A percentile compares a stretch with the other conserved stretches of the same genome.
Evolutionary conservation across 2,797 vertebrate genomes (phyloP).

Genomic region (Artibeus jamaicensis): DNA sequence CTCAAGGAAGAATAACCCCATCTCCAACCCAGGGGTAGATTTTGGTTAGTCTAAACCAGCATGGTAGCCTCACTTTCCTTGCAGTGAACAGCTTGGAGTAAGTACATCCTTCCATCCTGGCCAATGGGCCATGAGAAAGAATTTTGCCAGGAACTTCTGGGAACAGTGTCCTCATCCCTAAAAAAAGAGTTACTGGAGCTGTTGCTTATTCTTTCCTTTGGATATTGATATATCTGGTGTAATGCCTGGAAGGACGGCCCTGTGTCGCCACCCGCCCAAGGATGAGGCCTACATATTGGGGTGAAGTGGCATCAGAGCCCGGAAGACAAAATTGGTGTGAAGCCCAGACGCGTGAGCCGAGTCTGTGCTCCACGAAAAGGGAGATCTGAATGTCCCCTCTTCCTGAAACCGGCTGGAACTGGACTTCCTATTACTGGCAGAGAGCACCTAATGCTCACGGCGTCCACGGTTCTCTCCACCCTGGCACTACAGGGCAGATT

Average conservation of each 20-base stretch:
- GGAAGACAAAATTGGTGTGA: not conserved
- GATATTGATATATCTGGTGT: not conserved
- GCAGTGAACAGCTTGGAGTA: not conserved
- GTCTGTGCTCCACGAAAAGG: not conserved
- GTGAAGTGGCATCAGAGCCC: not conserved
- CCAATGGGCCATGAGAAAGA: not conserved
- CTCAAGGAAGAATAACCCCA: not conserved
- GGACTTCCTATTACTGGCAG: not conserved
- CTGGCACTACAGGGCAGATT: not conserved
- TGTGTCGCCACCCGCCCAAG: not conserved
- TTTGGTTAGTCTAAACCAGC: not conserved
- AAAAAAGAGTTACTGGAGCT: not conserved
- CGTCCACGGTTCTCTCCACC: too few relatives aligned
- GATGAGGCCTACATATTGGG: not conserved
- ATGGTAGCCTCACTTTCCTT: not conserved
- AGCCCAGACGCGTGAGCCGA: accelerated
- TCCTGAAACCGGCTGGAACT: not conserved
- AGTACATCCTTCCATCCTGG: too few relatives aligned
- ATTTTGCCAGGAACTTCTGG: not conserved
- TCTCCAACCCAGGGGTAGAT: not conserved
- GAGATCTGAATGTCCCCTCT: not conserved
- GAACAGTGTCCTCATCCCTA: not conserved
- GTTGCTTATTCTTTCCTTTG: not conserved
- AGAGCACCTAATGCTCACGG: not conserved
- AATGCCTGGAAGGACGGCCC: not conserved